Evolutionary conservation across 2,888 invertebrate species (phyloP).

Genomic region (Apotomis betuletana): DNA sequence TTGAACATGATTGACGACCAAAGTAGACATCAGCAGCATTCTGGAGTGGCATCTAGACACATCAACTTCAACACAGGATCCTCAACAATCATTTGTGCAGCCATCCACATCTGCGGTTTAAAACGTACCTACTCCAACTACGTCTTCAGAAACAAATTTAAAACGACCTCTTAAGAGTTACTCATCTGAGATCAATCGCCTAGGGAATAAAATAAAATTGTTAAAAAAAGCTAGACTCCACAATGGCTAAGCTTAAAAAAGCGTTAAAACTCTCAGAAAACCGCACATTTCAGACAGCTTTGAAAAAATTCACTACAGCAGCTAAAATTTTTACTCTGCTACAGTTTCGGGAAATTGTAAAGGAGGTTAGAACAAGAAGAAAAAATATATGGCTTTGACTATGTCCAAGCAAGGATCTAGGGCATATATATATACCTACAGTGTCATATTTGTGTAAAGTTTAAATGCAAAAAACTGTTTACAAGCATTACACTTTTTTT

Average conservation of each 20-base stretch:
- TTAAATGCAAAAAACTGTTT: too few species aligned
- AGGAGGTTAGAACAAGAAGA: slow-evolving; percentile 8
- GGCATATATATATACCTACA: slow-evolving; percentile 10
- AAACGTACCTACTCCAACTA: neutral
- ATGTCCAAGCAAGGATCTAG: slow-evolving; percentile 35
- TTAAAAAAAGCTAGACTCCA: neutral
- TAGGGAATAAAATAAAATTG: neutral
- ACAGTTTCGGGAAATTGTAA: slow-evolving; percentile 5
- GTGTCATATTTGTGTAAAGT: too few species aligned
- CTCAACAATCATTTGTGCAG: neutral
- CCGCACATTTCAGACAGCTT: neutral
- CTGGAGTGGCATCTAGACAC: neutral
- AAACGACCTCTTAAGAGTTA: neutral
- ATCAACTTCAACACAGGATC: neutral
- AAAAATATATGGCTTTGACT: slow-evolving; percentile 34
- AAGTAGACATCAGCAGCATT: neutral
- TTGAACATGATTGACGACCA: neutral
- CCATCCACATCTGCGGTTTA: neutral
- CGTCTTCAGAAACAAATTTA: neutral
- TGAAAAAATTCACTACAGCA: neutral
- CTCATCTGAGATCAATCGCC: neutral
- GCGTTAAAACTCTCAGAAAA: neutral
- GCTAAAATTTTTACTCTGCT: neutral
- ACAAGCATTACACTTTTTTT: too few species aligned
- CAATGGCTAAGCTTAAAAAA: neutral